Percentiles rank a stretch among this genome's conserved stretches.
These are phyloP conservation scores for Cynoglossus semilaevis DNA, from an alignment of 2,113 vertebrate species.

Conservation along the genomic window DNA sequence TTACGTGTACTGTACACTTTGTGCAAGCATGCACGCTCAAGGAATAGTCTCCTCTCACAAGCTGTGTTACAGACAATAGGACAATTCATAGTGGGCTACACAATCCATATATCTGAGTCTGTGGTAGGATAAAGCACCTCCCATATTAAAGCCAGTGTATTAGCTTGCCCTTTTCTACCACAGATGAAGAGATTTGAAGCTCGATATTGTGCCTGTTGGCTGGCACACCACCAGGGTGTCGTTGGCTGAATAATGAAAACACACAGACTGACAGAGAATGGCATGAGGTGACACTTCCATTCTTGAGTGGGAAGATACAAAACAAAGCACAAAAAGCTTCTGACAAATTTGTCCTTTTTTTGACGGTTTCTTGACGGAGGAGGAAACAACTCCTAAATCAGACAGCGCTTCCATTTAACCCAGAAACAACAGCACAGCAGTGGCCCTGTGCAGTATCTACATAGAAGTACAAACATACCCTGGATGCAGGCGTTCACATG, in stretches of 20 bases:
- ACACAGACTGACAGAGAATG: constrained; percentile 72
- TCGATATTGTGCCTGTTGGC: constrained; percentile 63
- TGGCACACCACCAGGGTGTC: constrained; percentile 66
- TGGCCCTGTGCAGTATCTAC: constrained; percentile 31
- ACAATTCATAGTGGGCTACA: constrained; percentile 33
- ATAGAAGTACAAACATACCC: constrained; percentile 25
- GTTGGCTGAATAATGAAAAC: constrained; percentile 72
- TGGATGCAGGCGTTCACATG: no score
- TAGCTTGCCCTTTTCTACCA: constrained; percentile 68
- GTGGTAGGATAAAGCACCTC: constrained; percentile 67
- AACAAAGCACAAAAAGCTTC: constrained; percentile 68
- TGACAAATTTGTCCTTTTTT: constrained; percentile 68
- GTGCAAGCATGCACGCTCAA: constrained; percentile 44
- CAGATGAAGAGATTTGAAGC: constrained; percentile 76
- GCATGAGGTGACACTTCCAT: constrained; percentile 69
- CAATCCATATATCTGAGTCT: constrained; percentile 59
- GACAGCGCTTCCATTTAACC: constrained; percentile 48
- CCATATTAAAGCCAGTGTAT: constrained; percentile 63
- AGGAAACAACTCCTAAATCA: constrained; percentile 57
- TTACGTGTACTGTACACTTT: constrained; percentile 45
- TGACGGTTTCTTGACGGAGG: constrained; percentile 69
- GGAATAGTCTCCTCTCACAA: constrained; percentile 40
- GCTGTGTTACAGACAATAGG: constrained; percentile 55
- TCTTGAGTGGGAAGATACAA: constrained; percentile 69
- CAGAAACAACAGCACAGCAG: constrained; percentile 41